These are phyloP conservation scores for Coenonympha arcania DNA, from an alignment of 2,888 invertebrate species.

Conservation along the genomic window DNA sequence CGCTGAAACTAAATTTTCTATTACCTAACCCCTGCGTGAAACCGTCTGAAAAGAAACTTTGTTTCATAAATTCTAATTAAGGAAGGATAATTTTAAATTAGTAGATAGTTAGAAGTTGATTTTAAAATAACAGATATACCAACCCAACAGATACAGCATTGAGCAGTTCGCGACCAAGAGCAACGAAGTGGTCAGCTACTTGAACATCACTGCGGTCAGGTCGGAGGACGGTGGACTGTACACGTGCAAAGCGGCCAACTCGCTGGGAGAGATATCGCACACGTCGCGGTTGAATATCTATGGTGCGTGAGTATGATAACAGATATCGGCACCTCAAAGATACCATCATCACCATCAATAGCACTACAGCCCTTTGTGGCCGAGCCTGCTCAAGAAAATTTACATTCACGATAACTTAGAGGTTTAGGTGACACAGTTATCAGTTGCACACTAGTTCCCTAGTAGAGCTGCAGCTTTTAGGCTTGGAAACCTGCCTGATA, in stretches of 20 bases:
- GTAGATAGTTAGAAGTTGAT: not conserved
- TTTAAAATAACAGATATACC: not conserved
- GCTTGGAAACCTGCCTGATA: too few species aligned
- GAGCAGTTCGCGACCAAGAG: conserved; percentile 87
- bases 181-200: conserved; percentile 88
- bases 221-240: conserved; percentile 90
- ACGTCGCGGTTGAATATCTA: conserved; percentile 86
- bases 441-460: too few species aligned
- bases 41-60: too few species aligned
- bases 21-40: too few species aligned
- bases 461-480: too few species aligned
- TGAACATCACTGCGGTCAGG: conserved; percentile 85
- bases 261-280: conserved; percentile 82
- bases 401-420: too few species aligned
- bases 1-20: too few species aligned
- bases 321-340: not conserved
- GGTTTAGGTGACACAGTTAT: too few species aligned
- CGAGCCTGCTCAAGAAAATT: too few species aligned
- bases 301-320: conserved; percentile 68
- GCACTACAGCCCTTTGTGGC: too few species aligned
- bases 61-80: too few species aligned
- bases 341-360: not conserved
- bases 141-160: conserved; percentile 76
- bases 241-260: conserved; percentile 85
- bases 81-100: not conserved